A percentile compares a stretch with the other conserved stretches of the same genome.
These are phyloP conservation scores for Oscheius sp. DNA, from an alignment of 2,888 invertebrate genomes.

Conservation along the genomic window DNA sequence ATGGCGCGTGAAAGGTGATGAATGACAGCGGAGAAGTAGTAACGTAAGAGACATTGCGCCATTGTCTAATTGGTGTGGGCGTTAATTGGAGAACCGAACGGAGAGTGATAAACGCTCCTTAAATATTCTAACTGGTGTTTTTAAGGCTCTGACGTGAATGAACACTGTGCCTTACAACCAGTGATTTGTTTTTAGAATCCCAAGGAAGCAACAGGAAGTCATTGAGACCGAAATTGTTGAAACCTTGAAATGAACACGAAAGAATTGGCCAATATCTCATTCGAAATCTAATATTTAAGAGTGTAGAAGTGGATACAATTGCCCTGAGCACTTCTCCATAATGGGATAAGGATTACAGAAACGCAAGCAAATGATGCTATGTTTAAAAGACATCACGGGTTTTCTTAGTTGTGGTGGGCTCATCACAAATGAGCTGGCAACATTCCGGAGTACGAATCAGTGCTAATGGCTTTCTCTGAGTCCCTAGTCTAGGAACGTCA, in stretches of 20 bases:
- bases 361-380: slow-evolving; percentile 8
- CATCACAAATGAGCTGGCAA: slow-evolving; percentile 11
- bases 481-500: background rate
- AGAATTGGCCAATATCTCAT: background rate
- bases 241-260: background rate
- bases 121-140: slow-evolving; percentile 16
- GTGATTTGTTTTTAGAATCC: too few species aligned
- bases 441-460: slow-evolving; percentile 23
- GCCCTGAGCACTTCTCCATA: background rate
- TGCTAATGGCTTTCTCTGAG: slow-evolving; percentile 8
- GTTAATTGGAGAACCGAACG: background rate
- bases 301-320: background rate
- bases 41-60: background rate
- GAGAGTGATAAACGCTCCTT: slow-evolving; percentile 3
- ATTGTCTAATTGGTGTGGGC: background rate
- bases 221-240: background rate
- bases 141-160: slow-evolving; percentile 1
- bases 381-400: background rate
- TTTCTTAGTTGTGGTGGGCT: background rate
- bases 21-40: background rate
- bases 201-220: background rate
- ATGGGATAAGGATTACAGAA: slow-evolving; percentile 7
- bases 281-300: background rate
- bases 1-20: background rate
- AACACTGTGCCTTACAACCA: too few species aligned